Conservation (phyloP, 2,113 vertebrate species). For the Dinomys branickii region DNA sequence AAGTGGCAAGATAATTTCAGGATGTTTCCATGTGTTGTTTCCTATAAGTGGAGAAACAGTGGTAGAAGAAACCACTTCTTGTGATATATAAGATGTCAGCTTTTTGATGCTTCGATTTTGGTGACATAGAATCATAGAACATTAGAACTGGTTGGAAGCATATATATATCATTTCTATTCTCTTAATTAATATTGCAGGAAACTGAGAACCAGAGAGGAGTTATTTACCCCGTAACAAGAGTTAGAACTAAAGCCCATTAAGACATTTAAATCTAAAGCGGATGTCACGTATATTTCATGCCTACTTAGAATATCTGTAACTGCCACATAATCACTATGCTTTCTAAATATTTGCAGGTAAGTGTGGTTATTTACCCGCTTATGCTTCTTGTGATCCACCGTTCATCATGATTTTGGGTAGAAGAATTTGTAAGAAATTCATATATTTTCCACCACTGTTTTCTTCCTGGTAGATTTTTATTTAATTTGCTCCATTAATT, state of each 20-base stretch:
- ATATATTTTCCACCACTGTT: not conserved
- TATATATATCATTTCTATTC: not conserved
- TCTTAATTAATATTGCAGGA: conserved; percentile 30
- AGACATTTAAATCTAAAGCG: conserved; percentile 36
- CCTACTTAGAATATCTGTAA: not conserved
- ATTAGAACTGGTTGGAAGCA: not conserved
- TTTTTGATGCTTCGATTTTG: not conserved
- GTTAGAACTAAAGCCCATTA: not conserved
- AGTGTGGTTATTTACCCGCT: not conserved
- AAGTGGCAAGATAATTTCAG: conserved; percentile 30
- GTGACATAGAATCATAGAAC: not conserved
- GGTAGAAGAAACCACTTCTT: not conserved
- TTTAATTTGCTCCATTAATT: conserved; percentile 21
- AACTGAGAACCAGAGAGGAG: not conserved
- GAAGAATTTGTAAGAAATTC: not conserved
- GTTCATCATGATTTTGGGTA: conserved; percentile 4
- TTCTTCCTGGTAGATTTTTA: not conserved
- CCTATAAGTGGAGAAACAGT: conserved; percentile 47
- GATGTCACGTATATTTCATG: not conserved
- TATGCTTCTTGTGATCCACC: not conserved
- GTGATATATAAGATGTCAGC: not conserved
- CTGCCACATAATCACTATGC: not conserved
- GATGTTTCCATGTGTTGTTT: conserved; percentile 34
- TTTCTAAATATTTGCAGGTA: not conserved
- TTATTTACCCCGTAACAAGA: conserved; percentile 34